A percentile compares a stretch with the other conserved stretches of the same genome.
Evolutionary conservation across 1,140 invertebrate genomes (phyloP).

Genomic region (Nylanderia fulva): DNA sequence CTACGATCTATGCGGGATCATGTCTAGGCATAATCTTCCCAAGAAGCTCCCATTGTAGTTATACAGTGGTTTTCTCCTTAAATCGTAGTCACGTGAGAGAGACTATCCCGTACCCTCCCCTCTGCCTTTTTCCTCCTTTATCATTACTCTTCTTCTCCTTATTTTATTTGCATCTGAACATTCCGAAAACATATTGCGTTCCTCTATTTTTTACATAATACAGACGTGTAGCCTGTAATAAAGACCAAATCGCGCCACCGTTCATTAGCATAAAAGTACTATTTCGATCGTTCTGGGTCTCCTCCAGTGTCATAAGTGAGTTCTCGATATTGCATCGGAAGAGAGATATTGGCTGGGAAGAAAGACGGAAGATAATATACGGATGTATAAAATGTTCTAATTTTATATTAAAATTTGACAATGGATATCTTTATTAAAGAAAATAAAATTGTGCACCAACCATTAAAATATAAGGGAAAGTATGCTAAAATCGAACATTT

Average conservation of each 20-base stretch:
- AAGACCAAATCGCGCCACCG: conserved; percentile 39
- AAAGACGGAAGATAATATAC: background rate
- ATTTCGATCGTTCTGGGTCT: conserved; percentile 4
- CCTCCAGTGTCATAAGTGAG: background rate
- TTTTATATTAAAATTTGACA: background rate
- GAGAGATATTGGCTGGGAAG: background rate
- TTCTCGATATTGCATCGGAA: conserved; percentile 13
- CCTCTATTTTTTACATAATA: conserved; percentile 45
- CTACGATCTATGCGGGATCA: conserved; percentile 77
- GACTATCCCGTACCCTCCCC: too few species aligned
- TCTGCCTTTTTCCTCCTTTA: background rate
- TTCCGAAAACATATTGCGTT: conserved; percentile 40
- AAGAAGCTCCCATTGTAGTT: conserved; percentile 67
- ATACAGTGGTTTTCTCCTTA: conserved; percentile 64
- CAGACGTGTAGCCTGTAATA: conserved; percentile 44
- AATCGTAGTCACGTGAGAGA: conserved; percentile 65
- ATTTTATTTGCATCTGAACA: conserved; percentile 14
- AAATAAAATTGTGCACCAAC: background rate
- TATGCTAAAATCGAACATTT: too few species aligned
- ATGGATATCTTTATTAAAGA: background rate
- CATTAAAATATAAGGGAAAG: conserved; percentile 29
- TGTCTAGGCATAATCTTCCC: conserved; percentile 81
- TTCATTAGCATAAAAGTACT: conserved; percentile 50
- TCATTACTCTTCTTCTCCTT: background rate
- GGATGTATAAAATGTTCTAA: background rate